Conservation (phyloP, 1,140 invertebrate genomes). For the Trachymyrmex septentrionalis region DNA sequence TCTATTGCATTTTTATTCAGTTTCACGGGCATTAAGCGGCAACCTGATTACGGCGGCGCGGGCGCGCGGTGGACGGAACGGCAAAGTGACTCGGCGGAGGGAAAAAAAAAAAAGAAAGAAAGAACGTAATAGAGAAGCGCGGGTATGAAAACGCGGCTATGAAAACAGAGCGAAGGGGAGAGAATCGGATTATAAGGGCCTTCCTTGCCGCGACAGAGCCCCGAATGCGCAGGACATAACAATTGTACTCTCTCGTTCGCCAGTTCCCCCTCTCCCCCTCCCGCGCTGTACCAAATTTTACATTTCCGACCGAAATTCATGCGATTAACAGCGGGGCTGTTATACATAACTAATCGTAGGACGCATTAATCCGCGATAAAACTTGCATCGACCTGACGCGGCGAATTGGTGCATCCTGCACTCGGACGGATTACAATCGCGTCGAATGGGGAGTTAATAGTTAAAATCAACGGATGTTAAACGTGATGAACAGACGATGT, state of each 20-base stretch:
- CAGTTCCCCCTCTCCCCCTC: too few species aligned
- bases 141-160: slow-evolving; percentile 57
- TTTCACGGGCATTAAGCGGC: slow-evolving; percentile 79
- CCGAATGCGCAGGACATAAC: slow-evolving; percentile 29
- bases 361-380: slow-evolving; percentile 61
- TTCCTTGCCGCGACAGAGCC: slow-evolving; percentile 17
- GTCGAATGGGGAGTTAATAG: slow-evolving; percentile 21
- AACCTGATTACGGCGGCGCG: slow-evolving; percentile 76
- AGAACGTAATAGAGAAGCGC: slow-evolving; percentile 18
- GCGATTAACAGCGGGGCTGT: slow-evolving; percentile 58
- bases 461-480: slow-evolving; percentile 32
- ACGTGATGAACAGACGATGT: slow-evolving; percentile 34
- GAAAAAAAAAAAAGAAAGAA: slow-evolving; percentile 33
- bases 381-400: slow-evolving; percentile 40
- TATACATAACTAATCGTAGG: slow-evolving; percentile 56
- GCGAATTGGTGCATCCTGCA: not conserved
- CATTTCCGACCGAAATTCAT: slow-evolving; percentile 6
- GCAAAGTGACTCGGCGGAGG: slow-evolving; percentile 67
- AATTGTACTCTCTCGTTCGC: slow-evolving; percentile 30
- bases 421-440: slow-evolving; percentile 36
- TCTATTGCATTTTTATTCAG: slow-evolving; percentile 81
- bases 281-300: slow-evolving; percentile 29
- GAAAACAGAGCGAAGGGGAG: slow-evolving; percentile 62
- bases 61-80: slow-evolving; percentile 70
- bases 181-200: slow-evolving; percentile 64